Evolutionary conservation across 2,113 vertebrate species (phyloP).

Genomic region (Phaetusa simplex): DNA sequence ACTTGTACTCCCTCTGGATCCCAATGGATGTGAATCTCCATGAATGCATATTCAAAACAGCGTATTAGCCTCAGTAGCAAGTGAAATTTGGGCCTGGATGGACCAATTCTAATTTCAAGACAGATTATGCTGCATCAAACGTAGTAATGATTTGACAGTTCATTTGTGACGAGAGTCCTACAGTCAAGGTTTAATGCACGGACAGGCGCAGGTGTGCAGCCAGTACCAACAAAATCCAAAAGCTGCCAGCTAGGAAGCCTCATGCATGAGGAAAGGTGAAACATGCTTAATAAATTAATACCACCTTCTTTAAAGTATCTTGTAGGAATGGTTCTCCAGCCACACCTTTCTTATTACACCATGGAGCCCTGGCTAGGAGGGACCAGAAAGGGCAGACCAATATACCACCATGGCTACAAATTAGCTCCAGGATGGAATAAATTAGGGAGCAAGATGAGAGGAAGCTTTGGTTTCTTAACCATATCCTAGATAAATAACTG

Average conservation of each 20-base stretch:
- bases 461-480: neutral
- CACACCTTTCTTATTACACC: slow-evolving; percentile 64
- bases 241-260: slow-evolving; percentile 80
- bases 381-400: neutral
- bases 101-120: slow-evolving; percentile 98
- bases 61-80: slow-evolving; percentile 85
- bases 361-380: neutral
- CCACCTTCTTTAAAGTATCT: slow-evolving; percentile 84
- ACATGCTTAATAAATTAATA: slow-evolving; percentile 87
- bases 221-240: slow-evolving; percentile 82
- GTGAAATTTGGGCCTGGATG: slow-evolving; percentile 84
- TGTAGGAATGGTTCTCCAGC: slow-evolving; percentile 82
- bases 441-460: neutral
- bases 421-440: neutral
- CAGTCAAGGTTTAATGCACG: slow-evolving; percentile 89
- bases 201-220: slow-evolving; percentile 90
- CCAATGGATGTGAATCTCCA: slow-evolving; percentile 87
- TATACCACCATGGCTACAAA: neutral
- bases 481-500: neutral
- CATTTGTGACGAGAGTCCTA: slow-evolving; percentile 95
- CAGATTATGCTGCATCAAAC: slow-evolving; percentile 99
- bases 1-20: slow-evolving; percentile 93
- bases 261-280: slow-evolving; percentile 78
- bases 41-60: slow-evolving; percentile 99
- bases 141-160: slow-evolving; percentile 99